Conservation (phyloP, 2,888 invertebrate species). For the Cephus rjabovi region DNA sequence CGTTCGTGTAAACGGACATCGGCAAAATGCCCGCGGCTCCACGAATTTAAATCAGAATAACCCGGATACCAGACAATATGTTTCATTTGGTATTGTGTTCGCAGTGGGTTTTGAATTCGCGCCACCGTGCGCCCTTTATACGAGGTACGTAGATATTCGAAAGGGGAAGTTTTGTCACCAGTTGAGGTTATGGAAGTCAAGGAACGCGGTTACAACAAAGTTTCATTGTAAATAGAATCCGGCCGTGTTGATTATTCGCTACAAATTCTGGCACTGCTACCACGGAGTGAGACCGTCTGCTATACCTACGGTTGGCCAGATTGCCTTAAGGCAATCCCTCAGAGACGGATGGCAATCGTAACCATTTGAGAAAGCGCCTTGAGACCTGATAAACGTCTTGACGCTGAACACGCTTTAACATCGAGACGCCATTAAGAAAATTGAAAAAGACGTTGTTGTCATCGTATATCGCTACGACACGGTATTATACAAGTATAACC, state of each 20-base stretch:
- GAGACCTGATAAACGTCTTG: neutral
- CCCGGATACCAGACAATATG: constrained; percentile 57
- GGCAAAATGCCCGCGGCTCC: constrained; percentile 18
- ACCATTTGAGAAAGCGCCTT: neutral
- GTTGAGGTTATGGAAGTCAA: neutral
- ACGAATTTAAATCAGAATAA: constrained; percentile 62
- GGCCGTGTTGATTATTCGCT: neutral
- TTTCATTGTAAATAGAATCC: neutral
- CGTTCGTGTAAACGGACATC: constrained; percentile 31
- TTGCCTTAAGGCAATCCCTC: neutral
- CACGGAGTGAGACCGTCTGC: neutral
- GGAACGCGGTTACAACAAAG: neutral
- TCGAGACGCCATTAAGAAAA: neutral
- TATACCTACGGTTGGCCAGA: neutral
- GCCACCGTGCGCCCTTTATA: constrained; percentile 24
- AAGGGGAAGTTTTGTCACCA: neutral
- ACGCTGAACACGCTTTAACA: neutral
- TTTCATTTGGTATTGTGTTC: constrained; percentile 51
- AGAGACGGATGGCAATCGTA: neutral
- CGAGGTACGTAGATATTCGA: neutral
- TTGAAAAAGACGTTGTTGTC: neutral
- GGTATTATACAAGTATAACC: neutral
- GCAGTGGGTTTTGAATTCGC: constrained; percentile 39
- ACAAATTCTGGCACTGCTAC: neutral
- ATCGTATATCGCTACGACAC: neutral